phyloP scores from a whole-genome alignment of 2,888 invertebrate genomes.

The Meliscaeva auricollis region DNA sequence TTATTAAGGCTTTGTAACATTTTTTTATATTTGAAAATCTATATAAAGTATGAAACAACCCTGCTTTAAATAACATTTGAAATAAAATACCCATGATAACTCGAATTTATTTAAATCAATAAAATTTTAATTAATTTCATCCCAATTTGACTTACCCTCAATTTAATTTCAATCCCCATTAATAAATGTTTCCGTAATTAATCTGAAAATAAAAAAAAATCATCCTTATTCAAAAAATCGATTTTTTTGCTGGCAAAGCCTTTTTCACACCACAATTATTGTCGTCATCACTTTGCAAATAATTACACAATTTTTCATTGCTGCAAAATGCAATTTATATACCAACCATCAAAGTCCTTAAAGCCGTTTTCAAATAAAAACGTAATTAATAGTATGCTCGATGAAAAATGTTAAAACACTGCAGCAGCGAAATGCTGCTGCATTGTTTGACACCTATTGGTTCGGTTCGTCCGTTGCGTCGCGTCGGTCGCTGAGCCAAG shows the following conservation, averaged over 20 bases:
- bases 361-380: constrained; percentile 68
- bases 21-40: no score
- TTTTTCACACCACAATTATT: constrained; percentile 56
- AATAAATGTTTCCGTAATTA: background rate
- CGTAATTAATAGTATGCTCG: constrained; percentile 69
- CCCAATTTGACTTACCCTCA: background rate
- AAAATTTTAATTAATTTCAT: constrained; percentile 3
- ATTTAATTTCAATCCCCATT: background rate
- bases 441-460: constrained; percentile 67
- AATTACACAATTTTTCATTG: constrained; percentile 63
- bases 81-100: no score
- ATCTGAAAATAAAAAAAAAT: background rate
- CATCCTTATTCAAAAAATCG: constrained; percentile 6
- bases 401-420: constrained; percentile 67
- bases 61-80: no score
- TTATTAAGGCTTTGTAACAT: no score
- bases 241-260: constrained; percentile 5
- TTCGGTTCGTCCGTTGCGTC: background rate
- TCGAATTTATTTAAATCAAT: background rate
- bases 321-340: constrained; percentile 17
- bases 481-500: constrained; percentile 8
- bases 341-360: constrained; percentile 58
- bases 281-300: constrained; percentile 67
- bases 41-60: no score
- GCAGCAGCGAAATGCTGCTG: constrained; percentile 33